Conservation (phyloP, 2,888 invertebrate species). For the Stictocephala bisonia region DNA sequence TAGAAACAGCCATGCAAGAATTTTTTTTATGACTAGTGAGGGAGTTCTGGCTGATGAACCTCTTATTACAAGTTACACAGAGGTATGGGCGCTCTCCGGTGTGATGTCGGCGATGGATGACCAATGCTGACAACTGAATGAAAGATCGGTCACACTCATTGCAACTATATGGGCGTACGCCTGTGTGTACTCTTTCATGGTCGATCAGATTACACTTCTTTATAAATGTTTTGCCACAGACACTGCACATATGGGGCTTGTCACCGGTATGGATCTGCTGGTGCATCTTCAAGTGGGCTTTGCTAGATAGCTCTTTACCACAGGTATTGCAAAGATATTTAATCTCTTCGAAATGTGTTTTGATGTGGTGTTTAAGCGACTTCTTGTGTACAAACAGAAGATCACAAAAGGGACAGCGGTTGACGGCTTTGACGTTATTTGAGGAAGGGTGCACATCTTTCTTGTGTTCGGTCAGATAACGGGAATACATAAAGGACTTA, state of each 20-base stretch:
- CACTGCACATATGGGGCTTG: conserved; percentile 68
- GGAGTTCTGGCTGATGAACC: conserved; percentile 66
- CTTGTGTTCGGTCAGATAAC: conserved; percentile 63
- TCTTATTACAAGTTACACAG: conserved; percentile 65
- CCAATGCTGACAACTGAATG: conserved; percentile 68
- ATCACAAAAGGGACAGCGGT: conserved; percentile 67
- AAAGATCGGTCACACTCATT: conserved; percentile 67
- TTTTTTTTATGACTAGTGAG: conserved; percentile 63
- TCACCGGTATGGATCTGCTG: conserved; percentile 69
- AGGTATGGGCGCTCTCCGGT: conserved; percentile 66
- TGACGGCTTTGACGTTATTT: conserved; percentile 53
- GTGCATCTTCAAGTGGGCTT: conserved; percentile 69
- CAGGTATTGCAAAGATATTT: conserved; percentile 71
- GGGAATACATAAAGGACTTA: conserved; percentile 64
- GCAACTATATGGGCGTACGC: conserved; percentile 67
- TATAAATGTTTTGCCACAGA: conserved; percentile 67
- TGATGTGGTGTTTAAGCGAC: conserved; percentile 63
- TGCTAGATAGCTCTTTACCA: conserved; percentile 69
- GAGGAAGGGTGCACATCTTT: conserved; percentile 49
- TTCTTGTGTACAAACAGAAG: conserved; percentile 64
- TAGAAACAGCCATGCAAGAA: conserved; percentile 25
- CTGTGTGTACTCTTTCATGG: conserved; percentile 67
- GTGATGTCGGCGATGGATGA: conserved; percentile 67
- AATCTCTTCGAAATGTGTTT: conserved; percentile 67
- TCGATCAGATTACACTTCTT: conserved; percentile 65